These are phyloP conservation scores for Sesamia nonagrioides DNA, from an alignment of 1,140 invertebrate species.

Conservation along the genomic window DNA sequence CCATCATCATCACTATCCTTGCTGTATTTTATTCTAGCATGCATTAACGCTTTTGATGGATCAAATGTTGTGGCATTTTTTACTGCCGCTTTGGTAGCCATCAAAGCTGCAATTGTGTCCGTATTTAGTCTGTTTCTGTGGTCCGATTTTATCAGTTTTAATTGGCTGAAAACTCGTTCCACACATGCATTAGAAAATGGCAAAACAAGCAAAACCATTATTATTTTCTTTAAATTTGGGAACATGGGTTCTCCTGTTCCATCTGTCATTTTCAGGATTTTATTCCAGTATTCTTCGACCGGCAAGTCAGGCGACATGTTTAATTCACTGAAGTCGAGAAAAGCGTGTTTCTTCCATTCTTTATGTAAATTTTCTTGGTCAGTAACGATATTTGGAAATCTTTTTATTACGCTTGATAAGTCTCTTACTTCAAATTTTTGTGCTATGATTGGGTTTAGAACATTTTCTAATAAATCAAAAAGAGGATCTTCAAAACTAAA, in stretches of 20 bases:
- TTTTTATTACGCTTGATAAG: conserved; percentile 32
- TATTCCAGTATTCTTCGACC: too few species aligned
- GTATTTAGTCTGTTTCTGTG: too few species aligned
- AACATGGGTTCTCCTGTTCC: conserved; percentile 25
- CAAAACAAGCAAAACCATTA: too few species aligned
- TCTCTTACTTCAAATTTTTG: conserved; percentile 48
- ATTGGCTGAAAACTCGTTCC: too few species aligned
- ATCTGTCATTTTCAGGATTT: conserved; percentile 29
- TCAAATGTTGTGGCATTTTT: too few species aligned
- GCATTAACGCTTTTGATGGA: conserved; percentile 44
- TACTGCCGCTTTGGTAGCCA: conserved; percentile 51
- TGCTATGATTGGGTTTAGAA: conserved; percentile 40
- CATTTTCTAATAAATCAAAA: conserved; percentile 32
- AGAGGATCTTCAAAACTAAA: conserved; percentile 44
- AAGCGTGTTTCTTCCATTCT: too few species aligned
- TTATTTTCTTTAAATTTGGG: conserved; percentile 54
- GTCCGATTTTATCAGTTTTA: too few species aligned
- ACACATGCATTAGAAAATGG: conserved; percentile 54
- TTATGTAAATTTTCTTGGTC: background rate
- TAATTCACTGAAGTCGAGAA: too few species aligned
- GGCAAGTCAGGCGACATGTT: too few species aligned
- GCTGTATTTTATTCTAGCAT: conserved; percentile 48
- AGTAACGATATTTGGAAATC: too few species aligned
- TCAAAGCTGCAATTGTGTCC: conserved; percentile 52
- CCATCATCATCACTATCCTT: background rate